Evolutionary conservation across 2,113 vertebrate genomes (phyloP), one percentile per base, ranked within the genome.

Genomic region (Suncus etruscus): DNA sequence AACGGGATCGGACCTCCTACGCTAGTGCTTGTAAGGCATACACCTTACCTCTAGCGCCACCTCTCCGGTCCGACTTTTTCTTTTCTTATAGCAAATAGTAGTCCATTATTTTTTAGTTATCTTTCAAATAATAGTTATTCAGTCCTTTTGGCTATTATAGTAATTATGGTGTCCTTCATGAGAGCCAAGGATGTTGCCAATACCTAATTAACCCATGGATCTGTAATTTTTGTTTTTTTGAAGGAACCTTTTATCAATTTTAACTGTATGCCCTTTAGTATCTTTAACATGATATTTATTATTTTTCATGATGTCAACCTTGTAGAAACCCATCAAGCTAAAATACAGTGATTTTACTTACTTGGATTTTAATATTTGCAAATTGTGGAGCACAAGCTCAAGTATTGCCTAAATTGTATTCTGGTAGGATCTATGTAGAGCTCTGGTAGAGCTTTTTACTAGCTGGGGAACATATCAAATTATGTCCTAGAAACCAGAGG

Each of bases 221-320:
- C 6, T 48, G 89, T 82, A 66, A 70, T 69, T 83, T 91, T 69
- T 48, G 20, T 91, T 92, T 90, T 75, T 85, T 72, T 81, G n/a
- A 81, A 79, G 47, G 29, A 4, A 5, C 1, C 20, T 77, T 87
- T 73, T 72, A 25, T 45, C 48, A 66, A 45, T 93, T 80, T 86
- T 91, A 66, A 25, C 8, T 8, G 77, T 79, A 2, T 83, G 66
- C n/a, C n/a, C 32, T 90, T 83, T 73, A 89, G 29, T 89, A 32
- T 50, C 3, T 69, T 86, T 82, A 65, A 48, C 10, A 14, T 86
- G 54, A 14, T 83, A 61, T 78, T 29, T 85, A n/a, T 5, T 89
- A 8, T 73, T 91, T 89, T 86, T 86, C 29, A 73, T 27, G 20
- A n/a, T 69, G 29, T 69, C 15, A 29, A 11, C 66, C 29, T 14